Percentiles rank a stretch among this genome's conserved stretches.
These are phyloP conservation scores for Hirudinaria manillensis DNA, from an alignment of 2,888 invertebrate species.

Conservation along the genomic window DNA sequence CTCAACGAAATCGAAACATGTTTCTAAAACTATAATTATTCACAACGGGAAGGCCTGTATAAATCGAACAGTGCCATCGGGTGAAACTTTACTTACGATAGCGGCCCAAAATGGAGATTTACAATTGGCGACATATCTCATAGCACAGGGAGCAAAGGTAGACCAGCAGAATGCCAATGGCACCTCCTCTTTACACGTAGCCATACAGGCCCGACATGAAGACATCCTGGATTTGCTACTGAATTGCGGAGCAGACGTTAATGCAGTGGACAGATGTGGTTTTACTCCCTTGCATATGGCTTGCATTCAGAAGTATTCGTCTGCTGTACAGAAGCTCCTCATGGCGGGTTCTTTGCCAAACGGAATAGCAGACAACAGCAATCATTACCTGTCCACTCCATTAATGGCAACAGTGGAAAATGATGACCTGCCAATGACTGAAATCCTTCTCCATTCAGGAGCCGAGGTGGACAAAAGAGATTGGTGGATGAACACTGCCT, in stretches of 20 bases:
- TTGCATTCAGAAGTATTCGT: constrained; percentile 25
- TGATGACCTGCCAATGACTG: constrained; percentile 26
- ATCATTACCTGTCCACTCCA: constrained; percentile 34
- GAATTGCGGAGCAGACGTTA: constrained; percentile 31
- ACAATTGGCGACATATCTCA: constrained; percentile 28
- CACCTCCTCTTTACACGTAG: constrained; percentile 36
- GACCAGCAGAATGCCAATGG: constrained; percentile 33
- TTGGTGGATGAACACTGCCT: constrained; percentile 36
- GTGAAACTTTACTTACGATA: constrained; percentile 35
- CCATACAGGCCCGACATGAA: constrained; percentile 32
- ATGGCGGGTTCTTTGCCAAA: constrained; percentile 32
- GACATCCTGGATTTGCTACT: constrained; percentile 31
- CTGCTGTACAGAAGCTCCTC: constrained; percentile 30
- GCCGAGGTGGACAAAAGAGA: constrained; percentile 34
- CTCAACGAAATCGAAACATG: neutral
- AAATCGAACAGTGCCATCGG: constrained; percentile 34
- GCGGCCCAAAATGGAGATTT: constrained; percentile 23
- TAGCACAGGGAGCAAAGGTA: constrained; percentile 31
- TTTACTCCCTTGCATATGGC: constrained; percentile 37
- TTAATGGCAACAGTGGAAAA: constrained; percentile 34
- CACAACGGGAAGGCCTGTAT: constrained; percentile 30
- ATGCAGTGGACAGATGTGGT: constrained; percentile 33
- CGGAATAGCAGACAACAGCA: constrained; percentile 32
- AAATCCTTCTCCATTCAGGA: constrained; percentile 30
- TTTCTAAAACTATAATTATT: constrained; percentile 3